These are phyloP conservation scores for Sciurus vulgaris DNA, from an alignment of 2,797 vertebrate genomes.

Conservation along the genomic window DNA sequence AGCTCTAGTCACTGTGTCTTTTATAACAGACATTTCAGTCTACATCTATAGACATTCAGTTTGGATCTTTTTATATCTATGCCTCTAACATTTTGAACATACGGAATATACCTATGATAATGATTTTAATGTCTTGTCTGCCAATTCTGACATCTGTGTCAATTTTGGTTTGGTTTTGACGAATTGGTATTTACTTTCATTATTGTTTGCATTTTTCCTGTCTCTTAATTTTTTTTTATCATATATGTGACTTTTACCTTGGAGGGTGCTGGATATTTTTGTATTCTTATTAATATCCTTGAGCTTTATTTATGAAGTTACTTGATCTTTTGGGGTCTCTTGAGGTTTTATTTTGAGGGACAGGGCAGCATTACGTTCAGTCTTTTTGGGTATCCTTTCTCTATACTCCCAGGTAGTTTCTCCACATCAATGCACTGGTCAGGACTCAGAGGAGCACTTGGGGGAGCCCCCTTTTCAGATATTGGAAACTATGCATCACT, in stretches of 20 bases:
- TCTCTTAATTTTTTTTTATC: neutral
- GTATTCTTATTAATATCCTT: neutral
- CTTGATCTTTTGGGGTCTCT: neutral
- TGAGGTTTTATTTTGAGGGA: neutral
- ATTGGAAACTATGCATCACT: neutral
- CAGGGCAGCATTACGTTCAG: neutral
- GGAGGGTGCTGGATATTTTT: neutral
- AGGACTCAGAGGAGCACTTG: neutral
- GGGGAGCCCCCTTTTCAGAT: neutral
- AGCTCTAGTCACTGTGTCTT: neutral
- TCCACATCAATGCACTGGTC: neutral
- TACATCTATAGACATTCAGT: neutral
- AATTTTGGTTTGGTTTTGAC: constrained; percentile 1
- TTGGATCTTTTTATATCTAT: neutral
- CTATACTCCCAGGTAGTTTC: neutral
- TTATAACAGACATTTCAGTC: neutral
- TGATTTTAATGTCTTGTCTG: neutral
- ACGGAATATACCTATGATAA: neutral
- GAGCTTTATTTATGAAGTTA: neutral
- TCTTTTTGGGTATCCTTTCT: neutral
- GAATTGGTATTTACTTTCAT: neutral
- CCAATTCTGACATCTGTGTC: neutral
- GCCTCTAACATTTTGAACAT: constrained; percentile 12
- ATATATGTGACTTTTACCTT: constrained; percentile 10
- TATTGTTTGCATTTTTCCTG: constrained; percentile 11